Percentiles rank a stretch among this genome's conserved stretches.
Evolutionary conservation across 2,888 invertebrate genomes (phyloP).

Genomic region (Nephrotoma appendiculata): DNA sequence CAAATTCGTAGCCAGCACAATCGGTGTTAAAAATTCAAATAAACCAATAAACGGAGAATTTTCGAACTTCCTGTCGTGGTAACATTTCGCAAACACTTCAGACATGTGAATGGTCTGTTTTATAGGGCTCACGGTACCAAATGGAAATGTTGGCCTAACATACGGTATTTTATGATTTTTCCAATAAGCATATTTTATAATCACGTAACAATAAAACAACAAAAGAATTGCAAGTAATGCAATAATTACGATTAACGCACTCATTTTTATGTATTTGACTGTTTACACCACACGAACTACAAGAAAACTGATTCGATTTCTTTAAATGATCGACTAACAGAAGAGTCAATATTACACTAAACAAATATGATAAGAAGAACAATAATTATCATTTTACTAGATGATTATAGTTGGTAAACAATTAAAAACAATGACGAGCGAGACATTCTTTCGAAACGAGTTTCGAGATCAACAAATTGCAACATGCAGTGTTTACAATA

Average conservation of each 20-base stretch:
- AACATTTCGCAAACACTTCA: neutral
- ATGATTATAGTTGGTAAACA: too few relatives aligned
- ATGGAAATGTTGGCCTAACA: conserved; percentile 20
- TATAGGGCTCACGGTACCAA: conserved; percentile 18
- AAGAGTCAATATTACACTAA: too few relatives aligned
- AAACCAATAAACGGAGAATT: neutral
- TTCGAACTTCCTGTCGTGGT: neutral
- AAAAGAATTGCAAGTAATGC: neutral
- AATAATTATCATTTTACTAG: too few relatives aligned
- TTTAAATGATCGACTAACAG: too few relatives aligned
- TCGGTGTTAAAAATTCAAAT: neutral
- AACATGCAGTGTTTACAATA: too few relatives aligned
- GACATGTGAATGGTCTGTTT: conserved; percentile 4
- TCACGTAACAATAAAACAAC: conserved; percentile 2
- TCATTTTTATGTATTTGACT: neutral
- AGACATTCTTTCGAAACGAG: too few relatives aligned
- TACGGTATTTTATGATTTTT: conserved; percentile 18
- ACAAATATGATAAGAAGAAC: too few relatives aligned
- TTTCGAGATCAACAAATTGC: too few relatives aligned
- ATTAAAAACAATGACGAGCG: too few relatives aligned
- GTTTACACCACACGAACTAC: too few relatives aligned
- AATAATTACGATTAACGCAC: neutral
- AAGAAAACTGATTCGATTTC: too few relatives aligned
- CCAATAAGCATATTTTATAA: conserved; percentile 18
- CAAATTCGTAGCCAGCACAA: conserved; percentile 9